phyloP scores from a whole-genome alignment of 1,140 invertebrate species.

The Drosophila prosaltans region DNA sequence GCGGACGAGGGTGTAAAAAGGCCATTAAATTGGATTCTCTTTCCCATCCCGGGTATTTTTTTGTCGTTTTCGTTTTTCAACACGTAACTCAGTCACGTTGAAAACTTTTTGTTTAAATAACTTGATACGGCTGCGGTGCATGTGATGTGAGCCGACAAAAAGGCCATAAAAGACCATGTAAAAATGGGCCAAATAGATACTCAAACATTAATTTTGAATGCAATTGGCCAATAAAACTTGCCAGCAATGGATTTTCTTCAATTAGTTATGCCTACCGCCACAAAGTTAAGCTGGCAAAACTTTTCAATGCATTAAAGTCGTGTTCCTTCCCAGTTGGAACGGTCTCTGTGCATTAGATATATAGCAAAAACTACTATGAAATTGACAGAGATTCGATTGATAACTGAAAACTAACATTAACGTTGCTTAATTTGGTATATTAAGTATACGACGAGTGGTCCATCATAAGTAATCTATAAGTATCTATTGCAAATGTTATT shows the following conservation, averaged over 20 bases:
- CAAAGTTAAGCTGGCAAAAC: background rate
- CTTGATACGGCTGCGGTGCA: conserved; percentile 39
- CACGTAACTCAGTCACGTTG: conserved; percentile 52
- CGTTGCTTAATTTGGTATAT: too few species aligned
- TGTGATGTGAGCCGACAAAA: conserved; percentile 12
- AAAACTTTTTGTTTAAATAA: conserved; percentile 68
- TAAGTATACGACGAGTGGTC: too few species aligned
- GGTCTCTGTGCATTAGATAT: too few species aligned
- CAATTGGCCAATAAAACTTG: conserved; percentile 29
- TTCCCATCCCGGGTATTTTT: conserved; percentile 4
- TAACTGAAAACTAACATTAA: too few species aligned
- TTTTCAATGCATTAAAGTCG: too few species aligned
- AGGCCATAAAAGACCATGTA: conserved; percentile 5
- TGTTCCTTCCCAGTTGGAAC: too few species aligned
- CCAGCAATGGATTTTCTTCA: conserved; percentile 7
- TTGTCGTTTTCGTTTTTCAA: conserved; percentile 1
- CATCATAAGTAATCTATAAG: too few species aligned
- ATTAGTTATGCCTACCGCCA: conserved; percentile 6
- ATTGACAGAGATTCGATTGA: too few species aligned
- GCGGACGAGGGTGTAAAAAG: background rate
- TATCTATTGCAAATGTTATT: too few species aligned
- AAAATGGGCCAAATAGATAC: background rate
- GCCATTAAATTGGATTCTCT: conserved; percentile 9
- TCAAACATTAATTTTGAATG: conserved; percentile 7
- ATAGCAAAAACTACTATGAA: too few species aligned